Conservation (phyloP, 2,888 invertebrate species). For the Micropterix aruncella region DNA sequence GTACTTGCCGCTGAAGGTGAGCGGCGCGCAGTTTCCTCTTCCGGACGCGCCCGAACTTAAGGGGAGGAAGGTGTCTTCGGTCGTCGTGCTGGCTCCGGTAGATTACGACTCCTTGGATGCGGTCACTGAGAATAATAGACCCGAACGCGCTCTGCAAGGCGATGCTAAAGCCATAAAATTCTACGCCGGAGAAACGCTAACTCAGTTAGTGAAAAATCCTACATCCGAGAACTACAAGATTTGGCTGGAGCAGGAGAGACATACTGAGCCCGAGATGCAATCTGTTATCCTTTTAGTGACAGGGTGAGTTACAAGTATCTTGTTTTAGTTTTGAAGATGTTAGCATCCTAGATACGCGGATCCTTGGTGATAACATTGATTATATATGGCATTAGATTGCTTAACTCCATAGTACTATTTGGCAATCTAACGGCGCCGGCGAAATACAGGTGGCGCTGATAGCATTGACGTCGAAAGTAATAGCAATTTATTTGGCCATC, state of each 20-base stretch:
- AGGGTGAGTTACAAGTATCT: too few species aligned
- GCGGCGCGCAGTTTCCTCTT: constrained; percentile 71
- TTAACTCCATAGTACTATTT: too few species aligned
- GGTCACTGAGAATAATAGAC: constrained; percentile 28
- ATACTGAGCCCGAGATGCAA: constrained; percentile 59
- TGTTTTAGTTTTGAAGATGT: too few species aligned
- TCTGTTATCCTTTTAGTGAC: constrained; percentile 71
- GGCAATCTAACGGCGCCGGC: too few species aligned
- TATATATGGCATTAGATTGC: too few species aligned
- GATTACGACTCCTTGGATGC: constrained; percentile 45
- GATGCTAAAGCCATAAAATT: constrained; percentile 58
- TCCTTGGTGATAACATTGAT: too few species aligned
- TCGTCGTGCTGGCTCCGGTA: constrained; percentile 74
- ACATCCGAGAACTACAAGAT: constrained; percentile 62
- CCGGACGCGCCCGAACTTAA: constrained; percentile 63
- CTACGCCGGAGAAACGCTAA: constrained; percentile 59
- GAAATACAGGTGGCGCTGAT: too few species aligned
- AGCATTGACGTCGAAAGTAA: too few species aligned
- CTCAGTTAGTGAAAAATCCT: constrained; percentile 60
- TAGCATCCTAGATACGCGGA: too few species aligned
- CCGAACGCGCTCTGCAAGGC: constrained; percentile 37
- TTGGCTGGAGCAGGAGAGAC: constrained; percentile 67
- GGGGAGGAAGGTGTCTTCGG: constrained; percentile 68
- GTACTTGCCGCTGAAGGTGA: constrained; percentile 73
- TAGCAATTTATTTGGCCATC: too few species aligned